Base-by-base conservation (phyloP, 2,113 vertebrate species). In the Mystacornis crossleyi region DNA sequence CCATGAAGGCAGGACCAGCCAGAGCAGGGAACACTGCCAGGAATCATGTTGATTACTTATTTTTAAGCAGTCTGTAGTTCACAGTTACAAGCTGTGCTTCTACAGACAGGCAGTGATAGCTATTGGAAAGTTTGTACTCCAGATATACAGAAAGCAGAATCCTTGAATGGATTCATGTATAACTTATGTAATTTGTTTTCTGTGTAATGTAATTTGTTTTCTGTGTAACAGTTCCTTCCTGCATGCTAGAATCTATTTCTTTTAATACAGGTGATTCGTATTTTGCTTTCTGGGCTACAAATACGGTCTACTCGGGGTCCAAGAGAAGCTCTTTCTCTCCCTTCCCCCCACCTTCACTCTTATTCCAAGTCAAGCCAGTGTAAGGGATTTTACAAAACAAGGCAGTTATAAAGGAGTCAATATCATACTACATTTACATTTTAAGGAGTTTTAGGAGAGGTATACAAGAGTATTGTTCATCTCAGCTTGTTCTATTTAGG, bases 401-500 rank as follows among this genome's bases (percentile, higher is more conserved):
- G 15, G 33, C 86, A 51, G 65, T 48, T 75, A 61, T 55, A 74
- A 12, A 38, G 48, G 28, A 86, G 67, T 81, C 60, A 53, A 18
- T 51, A 74, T 51, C 48, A 60, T 3, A 3, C 75, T 55, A 65
- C 61, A 78, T 81, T 90, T 91, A 57, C 55, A 75, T 65, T 78
- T 75, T 72, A 72, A 82, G 78, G 82, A 72, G 43, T 84, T 94
- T 93, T 79, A 74, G 40, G 67, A 89, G 65, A 78, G 25, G 18
- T 78, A 42, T 53, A 78, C 69, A 65, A 28, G 33, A 72, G 36
- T 29, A 45, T 28, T 74, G 78, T 47, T 95, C 85, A 65, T 81
- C 85, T 92, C 72, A 74, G 70, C 77, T 87, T 92, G 84, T 86
- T 90, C 61, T 91, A 4, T 80, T 95, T 87, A 97, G 78, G 66